Conservation (phyloP, 2,113 vertebrate species). For the Myocastor coypus region DNA sequence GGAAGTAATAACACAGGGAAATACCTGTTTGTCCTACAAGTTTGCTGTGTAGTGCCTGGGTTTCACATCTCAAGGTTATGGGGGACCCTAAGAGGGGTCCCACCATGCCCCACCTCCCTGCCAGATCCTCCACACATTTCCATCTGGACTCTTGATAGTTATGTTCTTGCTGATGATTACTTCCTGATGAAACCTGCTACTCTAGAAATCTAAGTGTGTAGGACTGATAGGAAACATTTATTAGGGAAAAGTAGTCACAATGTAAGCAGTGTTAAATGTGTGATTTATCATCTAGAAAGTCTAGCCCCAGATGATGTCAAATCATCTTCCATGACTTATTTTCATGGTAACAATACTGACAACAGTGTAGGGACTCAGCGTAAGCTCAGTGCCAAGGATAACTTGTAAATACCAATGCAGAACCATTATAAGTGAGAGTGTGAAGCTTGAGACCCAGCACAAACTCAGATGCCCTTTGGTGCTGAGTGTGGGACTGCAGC, state of each 20-base stretch:
- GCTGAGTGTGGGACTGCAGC: background rate
- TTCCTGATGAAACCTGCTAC: background rate
- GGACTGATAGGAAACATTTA: background rate
- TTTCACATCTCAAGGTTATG: background rate
- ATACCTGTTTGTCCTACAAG: background rate
- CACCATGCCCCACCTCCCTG: too few species aligned
- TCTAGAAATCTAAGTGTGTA: background rate
- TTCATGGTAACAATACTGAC: background rate
- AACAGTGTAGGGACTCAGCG: background rate
- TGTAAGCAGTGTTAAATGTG: background rate
- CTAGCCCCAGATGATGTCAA: background rate
- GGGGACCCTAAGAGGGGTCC: fast-evolving
- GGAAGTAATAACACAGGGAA: background rate
- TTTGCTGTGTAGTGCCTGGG: background rate
- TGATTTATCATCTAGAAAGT: background rate
- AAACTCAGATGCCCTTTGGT: background rate
- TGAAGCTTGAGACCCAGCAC: background rate
- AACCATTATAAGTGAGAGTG: background rate
- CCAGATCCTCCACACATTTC: background rate
- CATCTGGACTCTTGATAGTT: too few species aligned
- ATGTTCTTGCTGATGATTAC: background rate
- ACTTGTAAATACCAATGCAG: background rate
- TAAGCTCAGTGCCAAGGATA: background rate
- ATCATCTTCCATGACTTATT: background rate
- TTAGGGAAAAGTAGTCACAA: background rate